phyloP scores from a whole-genome alignment of 2,113 vertebrate species.

The Myanophis thanlyinensis region DNA sequence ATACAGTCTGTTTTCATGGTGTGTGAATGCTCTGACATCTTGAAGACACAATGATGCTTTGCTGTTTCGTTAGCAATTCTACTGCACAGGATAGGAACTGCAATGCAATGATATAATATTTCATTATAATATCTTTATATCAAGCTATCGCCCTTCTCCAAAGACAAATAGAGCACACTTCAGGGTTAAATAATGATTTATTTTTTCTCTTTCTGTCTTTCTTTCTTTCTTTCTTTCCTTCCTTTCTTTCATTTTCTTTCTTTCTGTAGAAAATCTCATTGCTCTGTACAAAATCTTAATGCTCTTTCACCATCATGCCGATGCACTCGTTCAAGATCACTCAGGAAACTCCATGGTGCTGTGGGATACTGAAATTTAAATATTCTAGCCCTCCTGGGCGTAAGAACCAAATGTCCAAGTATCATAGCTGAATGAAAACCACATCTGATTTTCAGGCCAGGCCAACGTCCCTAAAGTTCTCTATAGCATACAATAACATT shows the following conservation, averaged over 20 bases:
- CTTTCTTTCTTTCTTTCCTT: too few relatives aligned
- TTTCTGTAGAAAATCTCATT: background rate
- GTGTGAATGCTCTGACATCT: background rate
- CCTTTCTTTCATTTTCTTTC: too few relatives aligned
- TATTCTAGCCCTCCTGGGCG: background rate
- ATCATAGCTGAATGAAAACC: background rate
- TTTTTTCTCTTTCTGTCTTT: too few relatives aligned
- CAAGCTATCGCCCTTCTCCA: background rate
- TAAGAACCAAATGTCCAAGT: background rate
- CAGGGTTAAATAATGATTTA: background rate
- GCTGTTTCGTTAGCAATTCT: background rate
- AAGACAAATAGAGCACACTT: background rate
- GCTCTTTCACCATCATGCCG: background rate
- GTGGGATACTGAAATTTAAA: background rate
- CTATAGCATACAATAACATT: slow-evolving; percentile 52
- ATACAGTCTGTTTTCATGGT: background rate
- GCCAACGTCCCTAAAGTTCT: slow-evolving; percentile 54
- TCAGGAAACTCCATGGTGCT: background rate
- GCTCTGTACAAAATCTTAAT: background rate
- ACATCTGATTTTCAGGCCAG: fast-evolving
- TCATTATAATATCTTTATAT: background rate
- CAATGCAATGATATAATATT: background rate
- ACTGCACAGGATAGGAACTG: background rate
- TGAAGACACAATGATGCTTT: background rate
- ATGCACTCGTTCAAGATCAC: background rate